These are phyloP conservation scores for Drosophila antonietae DNA, from an alignment of 2,888 invertebrate species.

Conservation along the genomic window DNA sequence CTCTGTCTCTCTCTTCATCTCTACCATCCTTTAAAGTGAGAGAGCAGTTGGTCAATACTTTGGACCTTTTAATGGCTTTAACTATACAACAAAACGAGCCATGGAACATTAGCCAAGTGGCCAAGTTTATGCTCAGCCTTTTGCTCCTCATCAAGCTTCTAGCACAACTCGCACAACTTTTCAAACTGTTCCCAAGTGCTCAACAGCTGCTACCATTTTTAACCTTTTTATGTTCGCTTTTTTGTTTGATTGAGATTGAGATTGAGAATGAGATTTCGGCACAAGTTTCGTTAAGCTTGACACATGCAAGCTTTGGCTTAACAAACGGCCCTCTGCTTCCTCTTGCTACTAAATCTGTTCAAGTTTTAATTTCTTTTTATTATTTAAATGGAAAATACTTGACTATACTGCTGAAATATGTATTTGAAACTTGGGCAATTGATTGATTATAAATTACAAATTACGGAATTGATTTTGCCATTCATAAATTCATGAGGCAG, in stretches of 20 bases:
- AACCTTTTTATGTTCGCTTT: constrained; percentile 15
- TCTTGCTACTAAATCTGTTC: not conserved
- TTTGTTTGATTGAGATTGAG: constrained; percentile 24
- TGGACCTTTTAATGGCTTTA: constrained; percentile 16
- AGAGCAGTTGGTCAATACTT: constrained; percentile 21
- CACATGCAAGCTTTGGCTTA: not conserved
- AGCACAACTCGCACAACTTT: constrained; percentile 22
- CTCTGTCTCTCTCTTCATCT: not conserved
- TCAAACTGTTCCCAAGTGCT: constrained; percentile 1
- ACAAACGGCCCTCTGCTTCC: not conserved
- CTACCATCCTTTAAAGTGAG: not conserved
- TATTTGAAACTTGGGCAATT: not conserved
- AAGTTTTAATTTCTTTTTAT: not conserved
- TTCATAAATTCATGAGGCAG: not conserved
- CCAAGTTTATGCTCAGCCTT: constrained; percentile 16
- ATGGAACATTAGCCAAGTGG: constrained; percentile 49
- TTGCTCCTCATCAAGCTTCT: constrained; percentile 7
- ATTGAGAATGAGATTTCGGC: constrained; percentile 7
- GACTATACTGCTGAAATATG: not conserved
- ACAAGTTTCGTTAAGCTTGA: constrained; percentile 22
- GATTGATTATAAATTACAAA: constrained; percentile 9
- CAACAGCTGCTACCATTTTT: constrained; percentile 42
- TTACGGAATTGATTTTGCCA: not conserved
- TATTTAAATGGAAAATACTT: constrained; percentile 1
- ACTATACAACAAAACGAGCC: constrained; percentile 31